phyloP scores from a whole-genome alignment of 1,140 invertebrate species.

The Delia radicum region DNA sequence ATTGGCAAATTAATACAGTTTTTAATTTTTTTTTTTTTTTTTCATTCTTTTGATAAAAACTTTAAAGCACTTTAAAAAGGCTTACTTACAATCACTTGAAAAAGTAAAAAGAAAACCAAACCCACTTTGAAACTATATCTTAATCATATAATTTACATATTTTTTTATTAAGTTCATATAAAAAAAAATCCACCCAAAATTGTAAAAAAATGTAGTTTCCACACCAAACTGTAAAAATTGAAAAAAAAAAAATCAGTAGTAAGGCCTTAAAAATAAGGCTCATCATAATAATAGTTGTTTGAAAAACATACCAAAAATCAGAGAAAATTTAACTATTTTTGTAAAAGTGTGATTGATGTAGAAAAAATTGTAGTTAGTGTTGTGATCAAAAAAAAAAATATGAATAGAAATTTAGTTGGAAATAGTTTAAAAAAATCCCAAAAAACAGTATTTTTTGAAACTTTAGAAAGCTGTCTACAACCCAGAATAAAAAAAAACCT shows the following conservation, averaged over 20 bases:
- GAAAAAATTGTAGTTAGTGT: constrained; percentile 1
- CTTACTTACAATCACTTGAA: constrained; percentile 1
- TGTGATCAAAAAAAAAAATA: background rate
- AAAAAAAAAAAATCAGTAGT: no score
- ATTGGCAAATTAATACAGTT: background rate
- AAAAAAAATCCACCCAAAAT: background rate
- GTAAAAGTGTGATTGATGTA: constrained; percentile 15
- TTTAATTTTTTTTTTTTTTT: background rate
- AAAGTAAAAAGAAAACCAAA: background rate
- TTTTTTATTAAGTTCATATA: background rate
- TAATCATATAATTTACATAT: background rate
- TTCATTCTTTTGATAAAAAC: background rate
- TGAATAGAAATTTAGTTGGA: background rate
- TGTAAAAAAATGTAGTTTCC: background rate
- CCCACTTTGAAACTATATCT: background rate
- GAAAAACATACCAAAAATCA: background rate
- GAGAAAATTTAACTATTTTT: constrained; percentile 14
- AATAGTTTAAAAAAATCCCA: background rate
- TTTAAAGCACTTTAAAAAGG: background rate
- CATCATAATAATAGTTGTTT: background rate
- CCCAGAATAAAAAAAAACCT: no score
- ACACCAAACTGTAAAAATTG: no score
- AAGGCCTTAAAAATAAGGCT: background rate
- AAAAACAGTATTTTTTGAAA: background rate
- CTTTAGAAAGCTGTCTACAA: background rate